Conservation (phyloP, 2,888 invertebrate species). For the Myopa tessellatipennis region DNA sequence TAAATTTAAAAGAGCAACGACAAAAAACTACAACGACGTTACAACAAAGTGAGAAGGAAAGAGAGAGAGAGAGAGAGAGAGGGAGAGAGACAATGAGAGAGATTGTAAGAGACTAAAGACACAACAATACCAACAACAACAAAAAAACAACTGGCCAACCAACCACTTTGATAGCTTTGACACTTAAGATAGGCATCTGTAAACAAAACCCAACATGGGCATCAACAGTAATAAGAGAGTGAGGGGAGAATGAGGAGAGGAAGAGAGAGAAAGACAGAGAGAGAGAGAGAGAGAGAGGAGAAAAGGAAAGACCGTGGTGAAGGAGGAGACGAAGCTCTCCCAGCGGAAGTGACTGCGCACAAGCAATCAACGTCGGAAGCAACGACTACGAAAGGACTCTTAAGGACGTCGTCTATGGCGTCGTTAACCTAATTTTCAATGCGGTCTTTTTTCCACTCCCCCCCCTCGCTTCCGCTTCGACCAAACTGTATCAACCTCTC, state of each 20-base stretch:
- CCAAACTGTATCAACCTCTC: background rate
- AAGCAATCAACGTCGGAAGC: no score
- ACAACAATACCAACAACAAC: background rate
- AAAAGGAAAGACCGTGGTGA: background rate
- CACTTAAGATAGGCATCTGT: constrained; percentile 43
- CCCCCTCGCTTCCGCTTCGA: background rate
- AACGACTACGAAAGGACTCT: background rate
- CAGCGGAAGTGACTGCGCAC: no score
- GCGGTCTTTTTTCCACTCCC: constrained; percentile 40
- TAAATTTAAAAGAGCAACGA: constrained; percentile 20
- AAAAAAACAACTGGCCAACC: background rate
- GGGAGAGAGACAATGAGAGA: background rate
- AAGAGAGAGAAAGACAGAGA: background rate
- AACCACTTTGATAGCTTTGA: constrained; percentile 14
- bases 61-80: background rate
- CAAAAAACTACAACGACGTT: background rate
- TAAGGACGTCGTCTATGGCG: constrained; percentile 34
- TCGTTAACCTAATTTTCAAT: constrained; percentile 64
- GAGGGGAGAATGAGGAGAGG: background rate
- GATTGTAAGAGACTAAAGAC: background rate
- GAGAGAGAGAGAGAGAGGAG: background rate
- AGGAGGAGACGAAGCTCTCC: background rate
- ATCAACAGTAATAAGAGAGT: no score
- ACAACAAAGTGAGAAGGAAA: background rate
- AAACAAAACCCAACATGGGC: constrained; percentile 4